Percentiles rank a stretch among this genome's conserved stretches.
Evolutionary conservation across 2,113 vertebrate species (phyloP).

Genomic region (Penelope pileata): DNA sequence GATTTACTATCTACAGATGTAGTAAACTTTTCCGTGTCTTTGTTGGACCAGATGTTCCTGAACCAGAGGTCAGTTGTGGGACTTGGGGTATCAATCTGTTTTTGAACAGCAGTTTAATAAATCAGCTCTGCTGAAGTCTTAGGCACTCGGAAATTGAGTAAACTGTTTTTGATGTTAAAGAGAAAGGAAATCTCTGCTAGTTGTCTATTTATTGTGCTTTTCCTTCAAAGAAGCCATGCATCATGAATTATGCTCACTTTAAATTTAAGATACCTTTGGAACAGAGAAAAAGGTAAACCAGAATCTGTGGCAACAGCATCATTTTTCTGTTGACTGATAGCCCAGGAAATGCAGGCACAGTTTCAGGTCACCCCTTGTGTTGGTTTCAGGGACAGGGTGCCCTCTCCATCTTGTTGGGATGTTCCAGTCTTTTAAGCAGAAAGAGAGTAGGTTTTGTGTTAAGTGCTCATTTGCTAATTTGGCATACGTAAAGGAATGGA

Average conservation of each 20-base stretch:
- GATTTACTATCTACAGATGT: slow-evolving; percentile 33
- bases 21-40: not conserved
- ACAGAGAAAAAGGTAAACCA: not conserved
- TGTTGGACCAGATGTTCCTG: slow-evolving; percentile 21
- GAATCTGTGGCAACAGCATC: not conserved
- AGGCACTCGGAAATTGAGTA: not conserved
- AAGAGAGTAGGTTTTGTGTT: not conserved
- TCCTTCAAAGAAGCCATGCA: not conserved
- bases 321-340: not conserved
- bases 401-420: not conserved
- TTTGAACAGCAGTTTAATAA: not conserved
- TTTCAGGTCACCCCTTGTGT: not conserved
- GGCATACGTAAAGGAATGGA: not conserved
- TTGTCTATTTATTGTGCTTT: not conserved
- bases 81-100: not conserved
- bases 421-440: not conserved
- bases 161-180: not conserved
- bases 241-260: not conserved
- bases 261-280: not conserved
- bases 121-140: not conserved
- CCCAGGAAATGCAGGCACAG: not conserved
- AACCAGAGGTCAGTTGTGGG: slow-evolving; percentile 19
- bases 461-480: not conserved
- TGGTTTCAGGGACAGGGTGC: not conserved
- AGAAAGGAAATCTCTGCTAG: not conserved